A percentile compares a stretch with the other conserved stretches of the same genome.
phyloP scores from a whole-genome alignment of 2,888 invertebrate genomes.

The Salticus scenicus region DNA sequence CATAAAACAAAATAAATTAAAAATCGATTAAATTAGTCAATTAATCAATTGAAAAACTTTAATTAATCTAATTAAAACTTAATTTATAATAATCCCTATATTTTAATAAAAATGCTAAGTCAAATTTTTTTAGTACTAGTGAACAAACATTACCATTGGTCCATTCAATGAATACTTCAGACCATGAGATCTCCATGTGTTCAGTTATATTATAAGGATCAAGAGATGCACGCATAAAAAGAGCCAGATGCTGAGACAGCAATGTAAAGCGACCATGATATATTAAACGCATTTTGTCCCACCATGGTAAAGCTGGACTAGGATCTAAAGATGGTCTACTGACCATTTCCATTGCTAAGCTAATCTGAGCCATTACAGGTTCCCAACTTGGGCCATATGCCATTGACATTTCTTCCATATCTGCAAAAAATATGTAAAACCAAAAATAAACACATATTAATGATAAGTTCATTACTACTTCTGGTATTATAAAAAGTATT shows the following conservation, averaged over 20 bases:
- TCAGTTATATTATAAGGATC: slow-evolving; percentile 99
- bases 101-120: too few relatives aligned
- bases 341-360: slow-evolving; percentile 83
- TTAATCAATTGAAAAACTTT: too few relatives aligned
- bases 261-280: slow-evolving; percentile 94
- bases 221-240: slow-evolving; percentile 93
- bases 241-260: slow-evolving; percentile 89
- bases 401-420: slow-evolving; percentile 81
- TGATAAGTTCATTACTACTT: not conserved
- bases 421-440: slow-evolving; percentile 75
- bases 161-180: slow-evolving; percentile 94
- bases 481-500: too few relatives aligned
- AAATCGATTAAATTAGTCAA: too few relatives aligned
- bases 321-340: slow-evolving; percentile 87
- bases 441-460: not conserved
- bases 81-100: too few relatives aligned
- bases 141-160: slow-evolving; percentile 79
- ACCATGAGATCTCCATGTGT: slow-evolving; percentile 98
- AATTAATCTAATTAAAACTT: too few relatives aligned
- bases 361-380: slow-evolving; percentile 88
- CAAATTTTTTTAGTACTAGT: too few relatives aligned
- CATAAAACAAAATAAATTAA: too few relatives aligned
- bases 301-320: slow-evolving; percentile 93
- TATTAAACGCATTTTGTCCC: slow-evolving; percentile 95
- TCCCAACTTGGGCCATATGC: slow-evolving; percentile 99